phyloP scores from a whole-genome alignment of 2,113 vertebrate species.

The Terrapene triunguis region DNA sequence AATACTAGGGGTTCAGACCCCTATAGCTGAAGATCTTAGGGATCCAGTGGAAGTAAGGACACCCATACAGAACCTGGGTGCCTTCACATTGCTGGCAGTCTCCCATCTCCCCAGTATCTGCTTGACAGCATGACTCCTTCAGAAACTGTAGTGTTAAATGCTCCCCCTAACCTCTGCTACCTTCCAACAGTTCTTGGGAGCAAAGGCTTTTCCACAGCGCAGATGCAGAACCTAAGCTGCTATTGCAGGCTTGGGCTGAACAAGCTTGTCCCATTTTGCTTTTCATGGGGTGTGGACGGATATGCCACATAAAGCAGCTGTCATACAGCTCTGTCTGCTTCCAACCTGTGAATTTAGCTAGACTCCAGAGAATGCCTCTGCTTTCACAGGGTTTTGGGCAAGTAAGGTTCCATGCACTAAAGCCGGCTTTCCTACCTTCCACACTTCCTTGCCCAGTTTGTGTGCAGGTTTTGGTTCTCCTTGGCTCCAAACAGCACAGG shows the following conservation, averaged over 20 bases:
- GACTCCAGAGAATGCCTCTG: constrained; percentile 24
- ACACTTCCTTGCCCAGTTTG: not conserved
- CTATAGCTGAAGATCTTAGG: not conserved
- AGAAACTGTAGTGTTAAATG: not conserved
- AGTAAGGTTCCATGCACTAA: not conserved
- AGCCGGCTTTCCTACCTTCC: not conserved
- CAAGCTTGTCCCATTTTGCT: not conserved
- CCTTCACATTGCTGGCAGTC: not conserved
- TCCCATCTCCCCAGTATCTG: not conserved
- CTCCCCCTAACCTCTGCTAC: not conserved
- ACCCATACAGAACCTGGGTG: not conserved
- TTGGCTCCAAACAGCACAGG: not conserved
- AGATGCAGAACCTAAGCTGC: not conserved
- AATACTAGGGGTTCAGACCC: not conserved
- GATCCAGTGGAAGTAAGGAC: not conserved
- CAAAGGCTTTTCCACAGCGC: not conserved
- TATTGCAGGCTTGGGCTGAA: not conserved
- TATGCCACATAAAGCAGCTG: not conserved
- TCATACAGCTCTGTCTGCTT: not conserved
- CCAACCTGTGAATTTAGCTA: not conserved
- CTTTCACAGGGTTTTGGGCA: not conserved
- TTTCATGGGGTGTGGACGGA: not conserved
- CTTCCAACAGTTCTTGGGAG: not conserved
- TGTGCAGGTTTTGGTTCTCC: not conserved
- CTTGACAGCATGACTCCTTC: not conserved